A percentile compares a stretch with the other conserved stretches of the same genome.
These are phyloP conservation scores for Drosophila parthenogenetica DNA, from an alignment of 2,888 invertebrate species.

Conservation along the genomic window DNA sequence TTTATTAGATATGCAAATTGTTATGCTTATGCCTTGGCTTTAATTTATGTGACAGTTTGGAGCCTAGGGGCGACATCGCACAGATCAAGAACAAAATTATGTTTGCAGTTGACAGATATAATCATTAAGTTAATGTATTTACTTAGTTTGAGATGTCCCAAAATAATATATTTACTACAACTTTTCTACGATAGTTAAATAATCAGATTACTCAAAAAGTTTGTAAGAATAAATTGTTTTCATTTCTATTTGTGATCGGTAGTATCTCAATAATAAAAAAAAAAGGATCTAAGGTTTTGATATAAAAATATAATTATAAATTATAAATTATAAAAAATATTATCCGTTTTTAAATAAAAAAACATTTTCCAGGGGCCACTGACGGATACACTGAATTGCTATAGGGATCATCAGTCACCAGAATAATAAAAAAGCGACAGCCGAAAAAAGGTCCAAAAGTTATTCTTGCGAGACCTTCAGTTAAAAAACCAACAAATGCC, in stretches of 20 bases:
- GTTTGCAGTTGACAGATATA: neutral
- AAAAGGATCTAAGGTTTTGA: no score
- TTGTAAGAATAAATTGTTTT: no score
- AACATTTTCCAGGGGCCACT: neutral
- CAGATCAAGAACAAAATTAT: neutral
- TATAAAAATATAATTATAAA: no score
- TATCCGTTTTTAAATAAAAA: neutral
- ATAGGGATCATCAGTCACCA: constrained; percentile 15
- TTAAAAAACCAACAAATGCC: constrained; percentile 33
- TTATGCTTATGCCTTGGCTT: constrained; percentile 45
- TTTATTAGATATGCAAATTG: constrained; percentile 64
- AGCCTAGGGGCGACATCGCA: neutral
- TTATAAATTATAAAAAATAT: neutral
- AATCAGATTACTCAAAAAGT: neutral
- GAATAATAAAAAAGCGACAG: neutral
- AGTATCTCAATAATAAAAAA: no score
- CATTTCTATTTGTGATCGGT: no score
- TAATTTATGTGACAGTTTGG: constrained; percentile 48
- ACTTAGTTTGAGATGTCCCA: no score
- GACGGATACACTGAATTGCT: neutral
- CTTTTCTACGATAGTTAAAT: neutral
- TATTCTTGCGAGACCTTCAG: constrained; percentile 45
- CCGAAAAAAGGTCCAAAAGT: constrained; percentile 29
- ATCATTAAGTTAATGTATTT: constrained; percentile 9
- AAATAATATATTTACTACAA: neutral